These are phyloP conservation scores for Dolichotis patagonum DNA, from an alignment of 2,113 vertebrate genomes.

Conservation along the genomic window DNA sequence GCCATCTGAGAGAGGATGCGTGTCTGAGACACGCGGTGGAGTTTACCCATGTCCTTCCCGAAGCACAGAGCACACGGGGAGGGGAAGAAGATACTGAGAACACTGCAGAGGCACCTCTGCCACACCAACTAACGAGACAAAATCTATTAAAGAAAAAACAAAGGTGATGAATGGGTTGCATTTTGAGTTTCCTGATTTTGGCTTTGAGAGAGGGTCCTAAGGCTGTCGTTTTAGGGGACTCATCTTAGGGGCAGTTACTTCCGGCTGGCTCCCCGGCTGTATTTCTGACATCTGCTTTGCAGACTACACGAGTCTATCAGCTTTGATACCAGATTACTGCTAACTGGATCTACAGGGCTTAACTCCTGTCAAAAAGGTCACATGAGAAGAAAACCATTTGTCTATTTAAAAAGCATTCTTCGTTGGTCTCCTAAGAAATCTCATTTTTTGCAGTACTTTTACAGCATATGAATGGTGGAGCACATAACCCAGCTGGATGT, in stretches of 20 bases:
- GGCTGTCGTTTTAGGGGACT: neutral
- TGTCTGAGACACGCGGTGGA: slow-evolving; percentile 51
- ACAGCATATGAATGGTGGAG: neutral
- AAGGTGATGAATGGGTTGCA: slow-evolving; percentile 64
- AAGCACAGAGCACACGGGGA: slow-evolving; percentile 77
- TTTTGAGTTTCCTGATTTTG: slow-evolving; percentile 1
- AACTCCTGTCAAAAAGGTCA: slow-evolving; percentile 24
- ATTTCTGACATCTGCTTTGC: slow-evolving; percentile 27
- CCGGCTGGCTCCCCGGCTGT: neutral
- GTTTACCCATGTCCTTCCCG: slow-evolving; percentile 62
- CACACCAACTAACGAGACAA: slow-evolving; percentile 58
- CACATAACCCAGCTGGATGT: neutral
- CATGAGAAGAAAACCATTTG: slow-evolving; percentile 34
- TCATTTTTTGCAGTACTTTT: slow-evolving; percentile 5
- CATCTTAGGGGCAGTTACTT: neutral
- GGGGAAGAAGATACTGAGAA: slow-evolving; percentile 71
- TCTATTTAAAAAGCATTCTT: slow-evolving; percentile 48
- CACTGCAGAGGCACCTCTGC: slow-evolving; percentile 46
- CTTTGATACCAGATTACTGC: neutral
- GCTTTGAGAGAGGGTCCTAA: neutral
- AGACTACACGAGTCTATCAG: neutral
- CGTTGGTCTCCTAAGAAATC: slow-evolving; percentile 17
- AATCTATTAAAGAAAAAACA: slow-evolving; percentile 63
- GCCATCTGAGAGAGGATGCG: slow-evolving; percentile 72
- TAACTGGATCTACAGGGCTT: neutral